Evolutionary conservation across 2,888 invertebrate genomes (phyloP).

Genomic region (Mesorhabditis belari): DNA sequence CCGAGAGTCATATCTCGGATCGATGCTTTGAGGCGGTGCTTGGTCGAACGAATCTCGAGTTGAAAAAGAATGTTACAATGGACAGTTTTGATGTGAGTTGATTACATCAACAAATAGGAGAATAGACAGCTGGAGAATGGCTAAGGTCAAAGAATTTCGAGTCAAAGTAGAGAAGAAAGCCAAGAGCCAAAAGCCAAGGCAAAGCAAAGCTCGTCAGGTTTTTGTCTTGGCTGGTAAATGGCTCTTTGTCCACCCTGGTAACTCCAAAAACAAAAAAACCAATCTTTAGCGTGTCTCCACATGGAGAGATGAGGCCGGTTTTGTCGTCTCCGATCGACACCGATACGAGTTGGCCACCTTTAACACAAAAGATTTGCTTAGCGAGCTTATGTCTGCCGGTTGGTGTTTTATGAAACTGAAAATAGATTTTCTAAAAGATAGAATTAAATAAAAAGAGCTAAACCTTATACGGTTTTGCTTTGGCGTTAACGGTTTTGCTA

Average conservation of each 20-base stretch:
- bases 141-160: no score
- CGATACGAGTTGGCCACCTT: slow-evolving; percentile 36
- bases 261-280: no score
- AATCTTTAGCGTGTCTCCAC: slow-evolving; percentile 5
- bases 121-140: no score
- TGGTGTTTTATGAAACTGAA: not conserved
- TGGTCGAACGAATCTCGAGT: slow-evolving; percentile 44
- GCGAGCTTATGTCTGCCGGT: not conserved
- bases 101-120: not conserved
- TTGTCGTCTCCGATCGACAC: slow-evolving; percentile 46
- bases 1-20: slow-evolving; percentile 27
- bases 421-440: no score
- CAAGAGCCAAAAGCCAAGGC: no score
- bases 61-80: slow-evolving; percentile 51
- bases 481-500: not conserved
- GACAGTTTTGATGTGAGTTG: slow-evolving; percentile 42
- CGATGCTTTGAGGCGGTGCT: slow-evolving; percentile 25
- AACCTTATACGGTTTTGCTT: not conserved
- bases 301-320: slow-evolving; percentile 48
- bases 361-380: slow-evolving; percentile 14
- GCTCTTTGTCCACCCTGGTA: no score
- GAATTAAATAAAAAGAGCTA: no score
- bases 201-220: no score
- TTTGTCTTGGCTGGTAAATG: no score
- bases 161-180: no score